These are phyloP conservation scores for Acholoe squamosa DNA, from an alignment of 2,888 invertebrate genomes.

Conservation along the genomic window DNA sequence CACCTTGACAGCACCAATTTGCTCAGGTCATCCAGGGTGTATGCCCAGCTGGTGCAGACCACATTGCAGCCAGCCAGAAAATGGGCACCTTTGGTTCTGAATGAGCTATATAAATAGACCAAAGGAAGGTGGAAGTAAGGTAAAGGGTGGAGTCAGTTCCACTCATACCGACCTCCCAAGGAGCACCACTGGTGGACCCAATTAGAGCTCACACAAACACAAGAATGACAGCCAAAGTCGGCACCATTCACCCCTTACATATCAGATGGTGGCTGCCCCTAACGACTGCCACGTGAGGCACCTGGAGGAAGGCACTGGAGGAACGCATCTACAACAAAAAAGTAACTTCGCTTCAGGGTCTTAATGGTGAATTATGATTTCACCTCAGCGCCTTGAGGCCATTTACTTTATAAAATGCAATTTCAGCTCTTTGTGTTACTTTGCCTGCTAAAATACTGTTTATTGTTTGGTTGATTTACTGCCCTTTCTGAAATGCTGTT, in stretches of 20 bases:
- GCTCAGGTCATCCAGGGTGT: too few relatives aligned
- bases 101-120: not conserved
- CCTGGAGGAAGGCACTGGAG: not conserved
- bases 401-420: too few relatives aligned
- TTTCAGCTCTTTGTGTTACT: too few relatives aligned
- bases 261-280: not conserved
- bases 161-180: not conserved
- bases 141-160: not conserved
- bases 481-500: not conserved
- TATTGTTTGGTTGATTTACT: too few relatives aligned
- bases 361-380: too few relatives aligned
- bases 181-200: not conserved
- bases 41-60: too few relatives aligned
- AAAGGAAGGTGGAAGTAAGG: not conserved
- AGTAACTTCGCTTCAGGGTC: too few relatives aligned
- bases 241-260: not conserved
- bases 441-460: too few relatives aligned
- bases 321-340: not conserved
- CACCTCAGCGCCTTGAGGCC: too few relatives aligned
- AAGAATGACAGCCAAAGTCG: not conserved
- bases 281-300: not conserved
- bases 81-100: too few relatives aligned
- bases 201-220: constrained; percentile 8
- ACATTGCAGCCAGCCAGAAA: too few relatives aligned
- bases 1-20: too few relatives aligned